Percentiles rank a stretch among this genome's conserved stretches.
phyloP scores from a whole-genome alignment of 2,113 vertebrate species.

The Alethe diademata region DNA sequence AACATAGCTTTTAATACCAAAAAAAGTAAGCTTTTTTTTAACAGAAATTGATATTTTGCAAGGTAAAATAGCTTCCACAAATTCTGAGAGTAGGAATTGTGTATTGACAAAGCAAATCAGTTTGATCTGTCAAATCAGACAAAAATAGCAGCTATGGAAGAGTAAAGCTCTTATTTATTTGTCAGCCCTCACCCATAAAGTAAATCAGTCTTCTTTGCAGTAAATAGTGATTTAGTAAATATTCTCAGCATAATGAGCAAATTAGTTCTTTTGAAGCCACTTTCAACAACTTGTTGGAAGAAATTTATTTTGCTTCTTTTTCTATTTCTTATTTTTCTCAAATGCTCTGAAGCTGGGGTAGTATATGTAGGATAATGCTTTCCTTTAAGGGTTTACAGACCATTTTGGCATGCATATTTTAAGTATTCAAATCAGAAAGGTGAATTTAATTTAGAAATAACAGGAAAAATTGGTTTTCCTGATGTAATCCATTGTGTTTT shows the following conservation, averaged over 20 bases:
- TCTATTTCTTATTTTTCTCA: neutral
- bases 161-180: neutral
- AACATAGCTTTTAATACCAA: neutral
- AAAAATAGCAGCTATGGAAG: neutral
- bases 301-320: neutral
- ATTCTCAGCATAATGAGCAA: neutral
- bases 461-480: neutral
- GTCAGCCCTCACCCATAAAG: neutral
- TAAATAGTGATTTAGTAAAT: neutral
- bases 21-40: neutral
- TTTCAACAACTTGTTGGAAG: slow-evolving; percentile 20
- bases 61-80: neutral
- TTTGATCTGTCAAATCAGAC: neutral
- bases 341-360: neutral
- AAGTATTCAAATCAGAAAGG: neutral
- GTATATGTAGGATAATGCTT: neutral
- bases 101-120: neutral
- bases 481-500: neutral
- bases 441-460: neutral
- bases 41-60: neutral
- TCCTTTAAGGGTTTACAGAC: neutral
- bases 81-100: neutral
- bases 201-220: neutral
- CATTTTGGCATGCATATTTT: neutral
- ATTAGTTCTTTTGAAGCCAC: slow-evolving; percentile 17